A percentile compares a stretch with the other conserved stretches of the same genome.
phyloP scores from a whole-genome alignment of 2,113 vertebrate species.

The Chamaea fasciata region DNA sequence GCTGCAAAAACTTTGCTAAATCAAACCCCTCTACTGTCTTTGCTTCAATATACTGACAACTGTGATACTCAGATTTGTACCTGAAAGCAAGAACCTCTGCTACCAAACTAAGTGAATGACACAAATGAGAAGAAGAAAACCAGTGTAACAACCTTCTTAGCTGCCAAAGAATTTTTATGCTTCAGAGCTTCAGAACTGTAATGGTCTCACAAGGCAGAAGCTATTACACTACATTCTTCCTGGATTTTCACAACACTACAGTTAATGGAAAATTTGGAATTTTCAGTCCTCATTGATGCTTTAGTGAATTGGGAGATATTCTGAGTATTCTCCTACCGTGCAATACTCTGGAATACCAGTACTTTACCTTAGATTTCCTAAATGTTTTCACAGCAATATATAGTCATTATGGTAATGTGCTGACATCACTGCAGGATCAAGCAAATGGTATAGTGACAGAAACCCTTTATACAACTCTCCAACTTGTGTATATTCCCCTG shows the following conservation, averaged over 20 bases:
- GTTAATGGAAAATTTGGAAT: neutral
- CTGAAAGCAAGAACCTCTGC: neutral
- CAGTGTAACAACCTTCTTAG: neutral
- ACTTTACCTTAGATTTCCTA: neutral
- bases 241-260: neutral
- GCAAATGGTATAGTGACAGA: neutral
- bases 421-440: slow-evolving; percentile 3
- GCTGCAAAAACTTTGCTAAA: neutral
- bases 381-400: neutral
- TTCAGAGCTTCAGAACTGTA: neutral
- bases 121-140: neutral
- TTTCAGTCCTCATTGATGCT: neutral
- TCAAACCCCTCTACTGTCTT: neutral
- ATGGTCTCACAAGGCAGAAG: neutral
- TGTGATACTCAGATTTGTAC: neutral
- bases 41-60: neutral
- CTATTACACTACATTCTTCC: neutral
- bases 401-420: neutral
- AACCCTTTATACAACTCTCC: neutral
- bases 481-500: neutral
- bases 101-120: neutral
- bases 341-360: neutral
- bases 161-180: slow-evolving; percentile 31
- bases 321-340: neutral
- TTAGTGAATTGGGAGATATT: neutral